Evolutionary conservation across 2,113 vertebrate genomes (phyloP).

Genomic region (Ptilorrhoa leucosticta): DNA sequence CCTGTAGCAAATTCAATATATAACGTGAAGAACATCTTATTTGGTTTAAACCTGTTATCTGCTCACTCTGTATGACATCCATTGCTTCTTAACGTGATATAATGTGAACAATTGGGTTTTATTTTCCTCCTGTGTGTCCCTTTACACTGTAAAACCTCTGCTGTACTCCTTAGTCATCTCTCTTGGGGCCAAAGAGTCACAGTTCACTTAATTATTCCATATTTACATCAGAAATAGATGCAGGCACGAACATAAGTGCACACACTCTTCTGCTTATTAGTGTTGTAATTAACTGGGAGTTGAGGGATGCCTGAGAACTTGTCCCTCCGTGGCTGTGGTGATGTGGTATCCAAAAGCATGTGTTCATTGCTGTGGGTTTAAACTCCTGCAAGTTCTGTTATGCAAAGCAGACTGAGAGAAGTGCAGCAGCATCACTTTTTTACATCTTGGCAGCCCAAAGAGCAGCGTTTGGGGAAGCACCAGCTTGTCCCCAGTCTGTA

Average conservation of each 20-base stretch:
- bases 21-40: background rate
- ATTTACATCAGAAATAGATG: background rate
- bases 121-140: background rate
- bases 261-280: background rate
- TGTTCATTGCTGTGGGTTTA: background rate
- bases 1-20: background rate
- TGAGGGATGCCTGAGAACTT: background rate
- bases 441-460: constrained; percentile 28
- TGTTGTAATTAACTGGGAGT: background rate
- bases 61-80: background rate
- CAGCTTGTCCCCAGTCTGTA: background rate
- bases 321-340: background rate
- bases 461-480: background rate
- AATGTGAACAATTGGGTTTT: background rate
- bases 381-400: background rate
- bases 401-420: background rate
- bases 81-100: background rate
- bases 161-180: background rate
- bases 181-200: background rate
- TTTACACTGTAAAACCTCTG: background rate
- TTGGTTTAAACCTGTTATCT: background rate
- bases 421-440: background rate
- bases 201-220: background rate
- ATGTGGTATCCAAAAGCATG: background rate
- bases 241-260: background rate